phyloP scores from a whole-genome alignment of 2,888 invertebrate genomes.

The Crioceris asparagi region DNA sequence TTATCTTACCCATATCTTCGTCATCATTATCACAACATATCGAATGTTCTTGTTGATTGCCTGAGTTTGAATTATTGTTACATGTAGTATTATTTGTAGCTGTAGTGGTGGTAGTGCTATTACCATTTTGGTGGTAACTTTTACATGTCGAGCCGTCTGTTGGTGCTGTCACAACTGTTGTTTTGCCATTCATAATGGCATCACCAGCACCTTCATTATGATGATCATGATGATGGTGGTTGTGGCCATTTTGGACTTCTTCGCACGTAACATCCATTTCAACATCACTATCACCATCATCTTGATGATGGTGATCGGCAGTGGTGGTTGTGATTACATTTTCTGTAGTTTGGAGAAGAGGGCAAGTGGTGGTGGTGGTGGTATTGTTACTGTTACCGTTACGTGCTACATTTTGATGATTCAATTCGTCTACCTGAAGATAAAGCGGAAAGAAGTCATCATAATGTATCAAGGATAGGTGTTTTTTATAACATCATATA shows the following conservation, averaged over 20 bases:
- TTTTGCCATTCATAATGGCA: constrained; percentile 21
- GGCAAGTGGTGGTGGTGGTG: constrained; percentile 18
- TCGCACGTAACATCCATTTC: constrained; percentile 43
- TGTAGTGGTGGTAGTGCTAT: constrained; percentile 36
- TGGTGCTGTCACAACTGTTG: constrained; percentile 1
- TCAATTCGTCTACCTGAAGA: no score
- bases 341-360: no score
- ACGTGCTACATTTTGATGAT: constrained; percentile 39
- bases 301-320: no score
- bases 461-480: no score
- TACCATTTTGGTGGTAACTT: constrained; percentile 53
- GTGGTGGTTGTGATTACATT: neutral
- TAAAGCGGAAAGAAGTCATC: no score
- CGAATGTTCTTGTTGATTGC: constrained; percentile 18
- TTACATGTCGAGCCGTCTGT: constrained; percentile 18
- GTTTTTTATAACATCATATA: no score
- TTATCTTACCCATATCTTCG: constrained; percentile 59
- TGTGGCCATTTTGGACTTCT: constrained; percentile 33
- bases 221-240: no score
- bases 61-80: constrained; percentile 25
- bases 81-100: no score
- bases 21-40: constrained; percentile 56
- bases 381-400: constrained; percentile 36
- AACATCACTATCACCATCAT: constrained; percentile 46
- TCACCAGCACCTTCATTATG: constrained; percentile 35